Base-by-base conservation (phyloP, 1,140 invertebrate species). In the Calliopsis andreniformis region DNA sequence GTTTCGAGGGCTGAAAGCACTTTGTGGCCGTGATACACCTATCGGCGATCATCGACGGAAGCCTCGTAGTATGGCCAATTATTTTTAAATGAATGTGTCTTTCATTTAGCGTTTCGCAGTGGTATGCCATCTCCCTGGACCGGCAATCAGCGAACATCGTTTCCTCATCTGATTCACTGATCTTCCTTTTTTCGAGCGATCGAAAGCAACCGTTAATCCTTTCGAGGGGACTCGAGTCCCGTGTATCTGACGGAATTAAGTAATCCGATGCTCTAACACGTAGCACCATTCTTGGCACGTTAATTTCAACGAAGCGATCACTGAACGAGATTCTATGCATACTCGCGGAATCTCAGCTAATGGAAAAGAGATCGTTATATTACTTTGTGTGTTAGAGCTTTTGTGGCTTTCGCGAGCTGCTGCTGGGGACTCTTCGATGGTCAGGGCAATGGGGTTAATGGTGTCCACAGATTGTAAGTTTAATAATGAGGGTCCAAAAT, bases 241-340 rank as follows among this genome's bases (percentile, higher is more conserved):
- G 83, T 79, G 84, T 79, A 82, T 79, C 63, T 69, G 64, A 73
- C 35, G 68, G 83, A 87, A 87, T 90, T 88, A 84, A 88, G 80
- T 80, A 86, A 89, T 89, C 83, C 56, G 81, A 61, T 53, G 75
- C 28, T 56, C 47, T 10, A 39, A 43, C 59, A 49, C 47, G 66
- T 56, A 67, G 67, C 67, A 78, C 80, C 79, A 67, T 86, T 80
- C 79, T 73, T 86, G 68, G 78, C 78, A 82, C 87, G 82, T 87
- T 87, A 87, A 86, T 78, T 80, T 81, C 77, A 67, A 66, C 30
- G 62, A 76, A 61, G 35, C 67, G 68, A 43, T n/a, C 39, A 39
- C 32, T 8, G 56, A 68, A 69, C 64, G 43, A 68, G 43, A 39
- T 12, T 59, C 18, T n/a, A 35, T 42, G 72, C 62, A 45, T 18